Evolutionary conservation across 2,888 invertebrate genomes (phyloP), one percentile per base, ranked within the genome.

Genomic region (Actias luna): DNA sequence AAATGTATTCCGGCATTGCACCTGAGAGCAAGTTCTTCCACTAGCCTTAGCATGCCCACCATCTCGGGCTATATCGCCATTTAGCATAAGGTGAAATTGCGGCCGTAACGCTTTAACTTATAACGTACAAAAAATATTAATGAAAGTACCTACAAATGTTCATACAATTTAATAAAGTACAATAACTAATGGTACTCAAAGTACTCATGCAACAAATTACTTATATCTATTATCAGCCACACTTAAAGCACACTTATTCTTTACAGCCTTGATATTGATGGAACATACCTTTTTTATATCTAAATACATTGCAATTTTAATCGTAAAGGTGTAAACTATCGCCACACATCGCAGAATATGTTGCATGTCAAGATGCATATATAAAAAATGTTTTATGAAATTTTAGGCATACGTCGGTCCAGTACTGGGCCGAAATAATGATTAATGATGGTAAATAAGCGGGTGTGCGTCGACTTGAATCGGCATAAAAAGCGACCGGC

Each of bases 381-480:
- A 59, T 46, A 89, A 92, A 91, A 91, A 90, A 88, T 90, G 89
- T 90, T 91, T 88, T 88, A 87, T 87, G 81, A 90, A 90, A 89
- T 89, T 85, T 87, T 80, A 84, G 79, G 82, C 83, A 80, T 81
- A 83, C 85, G 74, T 73, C 74, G 79, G 83, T 77, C 83, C 83
- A 82, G 76, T 75, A 80, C 80, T 84, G 85, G 85, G 82, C 85
- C 88, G 83, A 90, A 91, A 91, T 92, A 89, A 92, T 93, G 93
- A 93, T 93, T 93, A 90, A 93, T 93, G 93, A 87, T 89, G 78
- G 83, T 84, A 93, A 93, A 93, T 93, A 93, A 93, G 91, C 93
- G 92, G 93, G 89, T 93, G 87, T 83, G 85, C 76, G 78, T 64
- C 52, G 70, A 72, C 73, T 70, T 77, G 72, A 74, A 79, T 75